A percentile compares a stretch with the other conserved stretches of the same genome.
These are phyloP conservation scores for Pterostichus niger DNA, from an alignment of 2,888 invertebrate species.

Conservation along the genomic window DNA sequence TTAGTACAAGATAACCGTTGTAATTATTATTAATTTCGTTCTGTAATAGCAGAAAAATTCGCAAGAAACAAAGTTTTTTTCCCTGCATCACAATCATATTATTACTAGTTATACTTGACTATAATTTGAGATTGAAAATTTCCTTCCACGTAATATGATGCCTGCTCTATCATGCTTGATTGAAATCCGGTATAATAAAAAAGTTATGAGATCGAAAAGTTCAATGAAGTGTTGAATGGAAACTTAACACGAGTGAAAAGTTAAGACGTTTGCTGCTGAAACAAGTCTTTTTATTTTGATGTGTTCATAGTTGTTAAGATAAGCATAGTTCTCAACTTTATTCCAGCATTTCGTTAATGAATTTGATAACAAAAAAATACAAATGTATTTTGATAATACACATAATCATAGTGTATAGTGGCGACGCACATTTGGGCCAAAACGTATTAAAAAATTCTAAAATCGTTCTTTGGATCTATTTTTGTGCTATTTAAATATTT, in stretches of 20 bases:
- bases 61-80: slow-evolving; percentile 29
- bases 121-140: slow-evolving; percentile 2
- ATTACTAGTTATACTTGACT: not conserved
- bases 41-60: slow-evolving; percentile 4
- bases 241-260: slow-evolving; percentile 13
- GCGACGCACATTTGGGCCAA: too few relatives aligned
- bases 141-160: slow-evolving; percentile 2
- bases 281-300: too few relatives aligned
- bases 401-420: too few relatives aligned
- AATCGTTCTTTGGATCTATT: too few relatives aligned
- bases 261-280: not conserved
- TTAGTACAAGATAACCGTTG: slow-evolving; percentile 13
- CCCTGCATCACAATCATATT: slow-evolving; percentile 7
- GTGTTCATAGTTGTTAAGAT: too few relatives aligned
- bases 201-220: slow-evolving; percentile 1
- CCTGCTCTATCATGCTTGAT: not conserved
- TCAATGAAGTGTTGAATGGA: not conserved
- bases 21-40: slow-evolving; percentile 28
- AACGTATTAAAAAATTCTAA: too few relatives aligned
- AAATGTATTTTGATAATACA: too few relatives aligned
- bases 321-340: too few relatives aligned
- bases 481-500: too few relatives aligned
- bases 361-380: too few relatives aligned
- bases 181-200: slow-evolving; percentile 8
- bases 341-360: too few relatives aligned